Evolutionary conservation across 1,140 invertebrate species (phyloP), one percentile per base, ranked within the genome.

Genomic region (Ridgeia piscesae): DNA sequence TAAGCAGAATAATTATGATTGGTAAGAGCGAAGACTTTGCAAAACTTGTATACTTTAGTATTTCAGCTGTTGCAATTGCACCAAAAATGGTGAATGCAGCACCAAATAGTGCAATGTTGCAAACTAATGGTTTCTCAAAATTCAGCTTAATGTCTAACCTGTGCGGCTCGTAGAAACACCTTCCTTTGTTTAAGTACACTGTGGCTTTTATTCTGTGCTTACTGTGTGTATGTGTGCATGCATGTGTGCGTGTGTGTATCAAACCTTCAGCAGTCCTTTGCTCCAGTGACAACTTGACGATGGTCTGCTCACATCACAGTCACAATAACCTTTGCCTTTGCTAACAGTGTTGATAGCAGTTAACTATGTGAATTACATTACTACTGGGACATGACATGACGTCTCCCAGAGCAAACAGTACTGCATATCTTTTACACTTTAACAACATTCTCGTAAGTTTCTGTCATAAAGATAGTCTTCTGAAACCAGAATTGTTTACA

Each of bases 131-230:
- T 77, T 77, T 77, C 27, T 77, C 58, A 77, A 77, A 21, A 31
- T 77, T 77, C 17, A 77, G 4, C 58, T 77, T 77, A 8, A 50
- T 77, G 58, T 77, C 2, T 77, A 77, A 77, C 58, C 2, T 77
- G 17, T 77, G 27, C 0, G 42, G 58, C 58, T 4, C 27, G 58
- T 31, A 21, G 42, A 42, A 42, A 42, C 42, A 4, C 11, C 42
- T 42, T 42, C 4, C 42, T 42, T 42, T 4, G 4, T 42, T 42
- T 42, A 42, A 42, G 89, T 89, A 89, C 89, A 4, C 34, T 89
- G 34, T 89, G 89, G 89, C 89, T 89, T 89, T 89, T 89, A 33
- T 89, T 89, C 89, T 89, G 14, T 89, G 14, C 14, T 34, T 89
- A 11, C 89, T 89, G 14, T 33, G 14, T 89, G 89, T 17, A 17